Evolutionary conservation across 1,140 invertebrate genomes (phyloP).

Genomic region (Matsumurasca onukii): DNA sequence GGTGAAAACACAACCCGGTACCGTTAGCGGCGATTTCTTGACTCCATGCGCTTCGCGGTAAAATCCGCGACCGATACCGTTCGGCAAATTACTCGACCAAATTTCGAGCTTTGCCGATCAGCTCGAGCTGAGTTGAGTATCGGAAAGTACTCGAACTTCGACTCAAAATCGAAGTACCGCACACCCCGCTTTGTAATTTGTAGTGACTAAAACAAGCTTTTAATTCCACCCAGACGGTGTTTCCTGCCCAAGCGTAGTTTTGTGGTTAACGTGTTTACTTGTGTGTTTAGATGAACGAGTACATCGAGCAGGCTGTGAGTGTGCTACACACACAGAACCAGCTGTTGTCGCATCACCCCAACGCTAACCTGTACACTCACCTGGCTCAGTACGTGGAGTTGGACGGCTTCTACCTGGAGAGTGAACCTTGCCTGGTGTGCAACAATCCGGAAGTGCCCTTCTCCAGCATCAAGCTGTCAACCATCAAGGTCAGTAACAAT

Average conservation of each 20-base stretch:
- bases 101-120: no score
- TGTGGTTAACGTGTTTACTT: neutral
- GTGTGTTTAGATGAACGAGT: slow-evolving; percentile 61
- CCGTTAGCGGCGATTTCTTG: no score
- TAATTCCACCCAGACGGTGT: neutral
- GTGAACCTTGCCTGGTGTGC: slow-evolving; percentile 95
- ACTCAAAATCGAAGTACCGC: no score
- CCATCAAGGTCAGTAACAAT: slow-evolving; percentile 78
- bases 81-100: no score
- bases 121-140: no score
- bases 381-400: slow-evolving; percentile 90
- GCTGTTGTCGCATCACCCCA: slow-evolving; percentile 86
- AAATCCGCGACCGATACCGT: no score
- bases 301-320: slow-evolving; percentile 82
- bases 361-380: slow-evolving; percentile 89
- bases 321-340: slow-evolving; percentile 87
- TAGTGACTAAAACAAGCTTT: neutral
- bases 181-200: no score
- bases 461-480: slow-evolving; percentile 87
- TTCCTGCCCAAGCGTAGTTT: neutral
- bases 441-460: slow-evolving; percentile 96
- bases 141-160: no score
- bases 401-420: slow-evolving; percentile 95
- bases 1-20: no score
- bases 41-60: no score